Evolutionary conservation across 1,140 invertebrate genomes (phyloP).

Genomic region (Achatina immaculata): DNA sequence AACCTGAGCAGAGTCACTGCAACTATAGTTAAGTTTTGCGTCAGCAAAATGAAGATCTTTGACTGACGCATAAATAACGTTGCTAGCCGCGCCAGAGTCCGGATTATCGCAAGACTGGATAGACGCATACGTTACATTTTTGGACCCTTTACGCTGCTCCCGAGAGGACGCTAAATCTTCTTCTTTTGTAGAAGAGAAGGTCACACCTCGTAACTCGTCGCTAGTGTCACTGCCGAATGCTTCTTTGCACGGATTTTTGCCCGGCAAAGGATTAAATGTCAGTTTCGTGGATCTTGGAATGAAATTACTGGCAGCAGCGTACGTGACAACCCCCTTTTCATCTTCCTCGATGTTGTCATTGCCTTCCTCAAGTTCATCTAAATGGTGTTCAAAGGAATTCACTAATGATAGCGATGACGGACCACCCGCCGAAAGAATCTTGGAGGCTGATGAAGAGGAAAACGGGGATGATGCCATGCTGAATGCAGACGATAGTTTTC

Average conservation of each 20-base stretch:
- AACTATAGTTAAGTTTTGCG: not conserved
- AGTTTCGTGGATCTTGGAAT: conserved; percentile 26
- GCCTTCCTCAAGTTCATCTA: not conserved
- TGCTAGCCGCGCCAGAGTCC: not conserved
- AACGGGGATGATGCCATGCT: conserved; percentile 5
- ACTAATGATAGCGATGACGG: not conserved
- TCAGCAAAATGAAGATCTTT: not conserved
- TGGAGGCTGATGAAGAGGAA: conserved; percentile 15
- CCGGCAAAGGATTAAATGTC: conserved; percentile 25
- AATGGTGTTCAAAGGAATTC: not conserved
- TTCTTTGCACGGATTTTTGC: conserved; percentile 27
- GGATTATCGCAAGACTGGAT: not conserved
- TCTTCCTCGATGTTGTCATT: not conserved
- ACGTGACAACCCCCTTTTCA: conserved; percentile 13
- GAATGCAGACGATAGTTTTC: conserved; percentile 1
- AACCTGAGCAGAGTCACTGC: not conserved
- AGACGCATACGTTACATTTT: conserved; percentile 17
- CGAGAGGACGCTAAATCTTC: not conserved
- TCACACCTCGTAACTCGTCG: not conserved
- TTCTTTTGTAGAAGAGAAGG: not conserved
- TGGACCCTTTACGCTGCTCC: not conserved
- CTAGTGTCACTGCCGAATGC: conserved; percentile 21
- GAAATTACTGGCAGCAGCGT: conserved; percentile 27
- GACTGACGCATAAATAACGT: not conserved
- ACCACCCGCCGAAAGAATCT: not conserved